Conservation (phyloP, 1,140 invertebrate species). For the Orchesella cincta region DNA sequence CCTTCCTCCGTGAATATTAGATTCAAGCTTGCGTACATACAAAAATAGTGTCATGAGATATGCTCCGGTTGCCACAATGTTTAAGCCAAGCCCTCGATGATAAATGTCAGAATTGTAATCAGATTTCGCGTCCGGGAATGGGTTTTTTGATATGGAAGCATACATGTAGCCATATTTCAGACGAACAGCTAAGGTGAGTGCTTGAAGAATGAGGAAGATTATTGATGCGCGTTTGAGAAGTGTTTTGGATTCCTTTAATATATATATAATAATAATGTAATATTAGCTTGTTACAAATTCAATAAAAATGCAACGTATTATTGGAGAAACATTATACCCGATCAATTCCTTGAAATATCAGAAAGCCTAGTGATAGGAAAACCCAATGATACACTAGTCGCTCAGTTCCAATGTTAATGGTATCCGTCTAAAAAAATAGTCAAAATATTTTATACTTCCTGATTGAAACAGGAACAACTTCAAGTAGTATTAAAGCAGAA, state of each 20-base stretch:
- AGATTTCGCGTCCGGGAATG: not conserved
- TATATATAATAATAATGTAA: not conserved
- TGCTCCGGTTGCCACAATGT: slow-evolving; percentile 17
- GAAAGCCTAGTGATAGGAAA: slow-evolving; percentile 5
- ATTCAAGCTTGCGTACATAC: slow-evolving; percentile 10
- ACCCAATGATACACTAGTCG: slow-evolving; percentile 9
- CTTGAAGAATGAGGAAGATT: slow-evolving; percentile 25
- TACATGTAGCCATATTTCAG: slow-evolving; percentile 26
- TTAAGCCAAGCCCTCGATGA: not conserved
- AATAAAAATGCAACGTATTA: not conserved
- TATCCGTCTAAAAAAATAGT: slow-evolving; percentile 11
- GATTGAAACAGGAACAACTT: not conserved
- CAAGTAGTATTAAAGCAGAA: not conserved
- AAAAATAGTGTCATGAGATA: slow-evolving; percentile 26
- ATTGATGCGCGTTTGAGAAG: slow-evolving; percentile 1
- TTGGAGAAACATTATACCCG: not conserved
- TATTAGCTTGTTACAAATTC: not conserved
- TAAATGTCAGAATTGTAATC: not conserved
- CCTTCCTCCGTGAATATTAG: not conserved
- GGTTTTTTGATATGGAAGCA: not conserved
- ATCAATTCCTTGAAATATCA: slow-evolving; percentile 27
- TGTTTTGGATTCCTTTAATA: slow-evolving; percentile 25
- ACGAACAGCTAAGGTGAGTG: not conserved
- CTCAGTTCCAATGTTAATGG: slow-evolving; percentile 12
- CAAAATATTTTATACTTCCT: not conserved